Conservation (phyloP, 2,113 vertebrate species). For the Ramphastos sulfuratus region DNA sequence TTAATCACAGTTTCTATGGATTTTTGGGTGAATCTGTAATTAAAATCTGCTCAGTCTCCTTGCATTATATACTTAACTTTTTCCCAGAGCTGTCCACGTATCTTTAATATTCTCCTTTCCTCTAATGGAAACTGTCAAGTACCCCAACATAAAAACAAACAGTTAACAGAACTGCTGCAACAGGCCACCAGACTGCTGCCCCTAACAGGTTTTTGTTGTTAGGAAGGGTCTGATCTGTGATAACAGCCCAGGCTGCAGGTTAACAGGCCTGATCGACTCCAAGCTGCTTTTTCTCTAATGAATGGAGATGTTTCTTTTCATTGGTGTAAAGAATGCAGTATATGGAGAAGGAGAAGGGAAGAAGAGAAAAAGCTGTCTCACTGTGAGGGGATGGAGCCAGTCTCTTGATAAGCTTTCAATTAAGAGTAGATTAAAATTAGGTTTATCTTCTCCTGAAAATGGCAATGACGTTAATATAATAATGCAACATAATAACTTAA, state of each 20-base stretch:
- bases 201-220: conserved; percentile 11
- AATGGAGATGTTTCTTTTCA: conserved; percentile 67
- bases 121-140: conserved; percentile 40
- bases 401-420: conserved; percentile 71
- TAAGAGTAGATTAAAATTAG: conserved; percentile 71
- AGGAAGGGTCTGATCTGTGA: conserved; percentile 9
- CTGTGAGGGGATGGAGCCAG: conserved; percentile 18
- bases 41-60: conserved; percentile 69
- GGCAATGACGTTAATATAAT: conserved; percentile 63
- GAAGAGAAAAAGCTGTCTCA: neutral
- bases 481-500: conserved; percentile 70
- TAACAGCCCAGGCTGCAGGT: conserved; percentile 41
- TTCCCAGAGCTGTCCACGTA: conserved; percentile 30
- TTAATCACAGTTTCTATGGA: conserved; percentile 75
- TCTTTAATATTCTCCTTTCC: conserved; percentile 55
- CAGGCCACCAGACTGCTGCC: neutral
- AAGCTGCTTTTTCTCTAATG: conserved; percentile 46
- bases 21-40: conserved; percentile 74
- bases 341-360: conserved; percentile 11
- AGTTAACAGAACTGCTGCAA: neutral
- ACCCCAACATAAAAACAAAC: neutral
- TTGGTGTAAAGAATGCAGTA: neutral
- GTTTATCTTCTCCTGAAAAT: conserved; percentile 69
- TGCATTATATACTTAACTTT: conserved; percentile 60
- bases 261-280: conserved; percentile 41